Percentiles rank a stretch among this genome's conserved stretches.
These are phyloP conservation scores for Eupithecia tripunctaria DNA, from an alignment of 2,888 invertebrate species.

Conservation along the genomic window DNA sequence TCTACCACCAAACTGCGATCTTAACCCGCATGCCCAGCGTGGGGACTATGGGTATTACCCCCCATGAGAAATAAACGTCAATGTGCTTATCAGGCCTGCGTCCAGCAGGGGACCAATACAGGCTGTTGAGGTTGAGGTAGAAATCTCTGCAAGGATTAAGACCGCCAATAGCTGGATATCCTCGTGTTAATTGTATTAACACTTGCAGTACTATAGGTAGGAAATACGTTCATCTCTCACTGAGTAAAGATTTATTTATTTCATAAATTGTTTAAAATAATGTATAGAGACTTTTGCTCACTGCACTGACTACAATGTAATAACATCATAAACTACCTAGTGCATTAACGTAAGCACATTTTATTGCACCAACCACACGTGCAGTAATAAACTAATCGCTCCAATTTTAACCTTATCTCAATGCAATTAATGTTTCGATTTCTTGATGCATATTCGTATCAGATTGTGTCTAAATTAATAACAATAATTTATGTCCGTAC, in stretches of 20 bases:
- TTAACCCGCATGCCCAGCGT: no score
- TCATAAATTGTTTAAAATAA: not conserved
- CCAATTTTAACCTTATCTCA: slow-evolving; percentile 23
- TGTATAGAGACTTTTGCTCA: not conserved
- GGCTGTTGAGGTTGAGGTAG: no score
- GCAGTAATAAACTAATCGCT: slow-evolving; percentile 18
- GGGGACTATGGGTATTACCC: no score
- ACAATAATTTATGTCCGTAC: no score
- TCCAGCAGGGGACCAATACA: no score
- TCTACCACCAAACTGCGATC: no score
- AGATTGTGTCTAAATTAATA: slow-evolving; percentile 22
- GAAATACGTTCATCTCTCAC: no score
- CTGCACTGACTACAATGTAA: slow-evolving; percentile 31
- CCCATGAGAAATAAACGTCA: no score
- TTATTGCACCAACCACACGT: slow-evolving; percentile 34
- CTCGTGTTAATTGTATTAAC: not conserved
- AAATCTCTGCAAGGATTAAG: not conserved
- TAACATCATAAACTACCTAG: slow-evolving; percentile 38
- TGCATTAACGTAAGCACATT: slow-evolving; percentile 34
- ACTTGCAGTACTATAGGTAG: not conserved
- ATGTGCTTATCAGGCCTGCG: no score
- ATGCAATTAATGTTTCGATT: slow-evolving; percentile 2
- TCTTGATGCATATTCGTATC: slow-evolving; percentile 20
- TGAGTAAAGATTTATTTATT: not conserved
- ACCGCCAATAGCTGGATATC: not conserved